Conservation (phyloP, 2,888 invertebrate species). For the Cataglyphis rosenhaueri region DNA sequence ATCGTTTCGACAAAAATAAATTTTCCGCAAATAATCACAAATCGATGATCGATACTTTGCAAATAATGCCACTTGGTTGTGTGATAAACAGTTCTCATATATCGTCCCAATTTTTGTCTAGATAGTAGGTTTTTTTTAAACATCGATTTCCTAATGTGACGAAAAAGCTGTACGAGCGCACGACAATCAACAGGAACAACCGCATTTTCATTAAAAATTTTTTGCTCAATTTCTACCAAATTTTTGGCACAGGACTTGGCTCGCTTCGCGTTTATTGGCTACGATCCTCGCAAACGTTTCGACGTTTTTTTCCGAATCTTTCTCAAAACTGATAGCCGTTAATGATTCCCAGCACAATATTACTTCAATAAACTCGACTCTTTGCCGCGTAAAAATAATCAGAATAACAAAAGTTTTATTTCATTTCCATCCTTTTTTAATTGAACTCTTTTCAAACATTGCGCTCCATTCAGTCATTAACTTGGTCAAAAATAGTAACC, state of each 20-base stretch:
- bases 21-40: background rate
- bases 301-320: background rate
- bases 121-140: constrained; percentile 22
- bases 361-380: background rate
- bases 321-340: background rate
- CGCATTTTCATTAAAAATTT: constrained; percentile 20
- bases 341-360: constrained; percentile 16
- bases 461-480: background rate
- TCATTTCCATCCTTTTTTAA: background rate
- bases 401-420: background rate
- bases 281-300: constrained; percentile 26
- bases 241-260: constrained; percentile 70
- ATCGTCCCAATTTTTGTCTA: constrained; percentile 28
- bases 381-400: background rate
- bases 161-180: constrained; percentile 48
- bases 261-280: constrained; percentile 29
- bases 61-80: background rate
- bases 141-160: constrained; percentile 44
- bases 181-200: constrained; percentile 37
- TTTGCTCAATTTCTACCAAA: constrained; percentile 57
- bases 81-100: background rate
- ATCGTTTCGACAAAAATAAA: background rate
- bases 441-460: background rate
- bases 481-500: background rate
- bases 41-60: background rate